Evolutionary conservation across 2,797 vertebrate genomes (phyloP).

Genomic region (Hydrolagus colliei): DNA sequence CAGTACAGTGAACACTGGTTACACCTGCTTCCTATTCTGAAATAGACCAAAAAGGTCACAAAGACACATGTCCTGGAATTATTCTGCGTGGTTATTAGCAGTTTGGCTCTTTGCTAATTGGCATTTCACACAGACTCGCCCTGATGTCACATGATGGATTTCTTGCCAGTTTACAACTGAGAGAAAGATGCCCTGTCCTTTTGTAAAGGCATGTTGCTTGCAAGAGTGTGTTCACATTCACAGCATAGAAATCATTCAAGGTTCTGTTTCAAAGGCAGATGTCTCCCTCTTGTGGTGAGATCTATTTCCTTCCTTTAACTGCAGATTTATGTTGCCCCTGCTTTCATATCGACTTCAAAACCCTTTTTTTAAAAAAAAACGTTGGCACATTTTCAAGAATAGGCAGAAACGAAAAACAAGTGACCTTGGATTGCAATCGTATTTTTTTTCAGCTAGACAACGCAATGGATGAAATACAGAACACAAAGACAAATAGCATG

Average conservation of each 20-base stretch:
- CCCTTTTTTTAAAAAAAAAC: neutral
- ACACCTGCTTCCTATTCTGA: neutral
- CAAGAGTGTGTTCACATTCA: neutral
- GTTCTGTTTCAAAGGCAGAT: neutral
- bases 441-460: neutral
- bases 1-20: neutral
- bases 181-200: neutral
- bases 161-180: neutral
- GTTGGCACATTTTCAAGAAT: too few relatives aligned
- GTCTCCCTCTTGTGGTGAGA: slow-evolving; percentile 15
- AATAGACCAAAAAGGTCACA: neutral
- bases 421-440: neutral
- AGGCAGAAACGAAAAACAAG: neutral
- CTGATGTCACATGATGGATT: neutral
- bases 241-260: neutral
- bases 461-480: neutral
- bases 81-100: neutral
- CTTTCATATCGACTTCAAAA: neutral
- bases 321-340: neutral
- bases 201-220: too few relatives aligned
- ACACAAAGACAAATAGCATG: neutral
- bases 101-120: neutral
- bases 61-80: neutral
- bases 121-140: slow-evolving; percentile 5
- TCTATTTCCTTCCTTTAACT: neutral